phyloP scores from a whole-genome alignment of 2,797 vertebrate species.

The Cossypha caffra region DNA sequence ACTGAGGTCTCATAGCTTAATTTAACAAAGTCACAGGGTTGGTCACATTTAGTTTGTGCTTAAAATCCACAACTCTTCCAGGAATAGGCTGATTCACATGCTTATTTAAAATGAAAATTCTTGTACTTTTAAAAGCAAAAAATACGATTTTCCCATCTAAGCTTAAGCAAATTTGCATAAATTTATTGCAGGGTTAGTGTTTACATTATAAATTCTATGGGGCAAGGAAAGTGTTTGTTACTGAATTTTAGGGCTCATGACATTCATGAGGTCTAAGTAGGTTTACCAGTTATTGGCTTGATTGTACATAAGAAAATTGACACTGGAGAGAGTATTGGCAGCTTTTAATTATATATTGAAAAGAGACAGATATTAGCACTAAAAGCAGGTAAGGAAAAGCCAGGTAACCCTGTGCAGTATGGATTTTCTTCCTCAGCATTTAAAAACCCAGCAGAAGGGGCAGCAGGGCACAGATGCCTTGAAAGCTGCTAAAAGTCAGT shows the following conservation, averaged over 20 bases:
- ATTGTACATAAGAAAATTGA: not conserved
- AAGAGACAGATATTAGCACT: not conserved
- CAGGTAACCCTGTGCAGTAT: not conserved
- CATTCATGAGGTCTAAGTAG: not conserved
- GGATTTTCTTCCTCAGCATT: not conserved
- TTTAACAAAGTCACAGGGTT: not conserved
- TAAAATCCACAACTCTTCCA: not conserved
- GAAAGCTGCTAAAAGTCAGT: not conserved
- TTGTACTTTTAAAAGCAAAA: not conserved
- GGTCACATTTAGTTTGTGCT: not conserved
- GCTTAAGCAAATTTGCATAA: not conserved
- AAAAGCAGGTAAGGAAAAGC: not conserved
- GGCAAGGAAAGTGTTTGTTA: not conserved
- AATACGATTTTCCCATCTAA: not conserved
- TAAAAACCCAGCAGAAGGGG: not conserved
- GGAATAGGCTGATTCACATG: not conserved
- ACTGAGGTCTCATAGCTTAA: not conserved
- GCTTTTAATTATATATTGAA: not conserved
- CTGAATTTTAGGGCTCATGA: not conserved
- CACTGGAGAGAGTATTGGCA: not conserved
- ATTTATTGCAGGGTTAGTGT: not conserved
- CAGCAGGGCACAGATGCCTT: not conserved
- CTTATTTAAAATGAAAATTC: not conserved
- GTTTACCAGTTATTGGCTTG: not conserved
- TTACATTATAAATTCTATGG: not conserved